Evolutionary conservation across 2,113 vertebrate genomes (phyloP), one percentile per base, ranked within the genome.

Genomic region (Scopus umbretta): DNA sequence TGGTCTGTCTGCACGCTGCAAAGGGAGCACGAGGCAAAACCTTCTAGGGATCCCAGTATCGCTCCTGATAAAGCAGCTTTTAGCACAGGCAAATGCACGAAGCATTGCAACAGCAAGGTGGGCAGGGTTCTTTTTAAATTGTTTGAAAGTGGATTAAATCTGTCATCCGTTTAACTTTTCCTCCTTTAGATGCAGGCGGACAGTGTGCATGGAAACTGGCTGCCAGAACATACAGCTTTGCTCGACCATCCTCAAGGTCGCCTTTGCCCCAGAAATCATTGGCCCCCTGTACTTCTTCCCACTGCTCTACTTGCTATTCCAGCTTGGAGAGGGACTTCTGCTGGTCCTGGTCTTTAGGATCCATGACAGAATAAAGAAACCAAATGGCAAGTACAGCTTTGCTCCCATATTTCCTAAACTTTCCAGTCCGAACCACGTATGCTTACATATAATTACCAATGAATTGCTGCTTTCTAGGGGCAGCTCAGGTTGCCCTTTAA

Each of bases 171-270:
- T 52, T 58, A n/a, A 52, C 67, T 58, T n/a, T 52, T 80, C 62
- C 52, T 27, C 74, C 42, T 42, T 43, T 86, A 99, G 98, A 84
- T 98, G 98, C 95, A 97, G 98, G 43, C 95, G 91, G 79, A 98
- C 98, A 11, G 97, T 98, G 81, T 98, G 98, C 95, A 98, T 99
- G 97, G 98, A 99, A 95, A 99, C 98, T 0, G 98, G 98, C 74
- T 99, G 98, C 97, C 99, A 99, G 95, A 99, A 99, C 7, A 36
- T 98, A 61, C 98, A 99, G 86, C 97, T 99, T 78, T 99, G 98
- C 78, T 65, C 89, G 2, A 78, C 98, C 75, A 98, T 99, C 91
- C 98, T 99, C 85, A 99, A 99, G 63, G 96, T 98, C 43, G 36
- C 98, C 59, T 99, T 99, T 10, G 8, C 94, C 58, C 97, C 91